Base-by-base conservation (phyloP, 2,888 invertebrate genomes). In the Dasysyrphus albostriatus region DNA sequence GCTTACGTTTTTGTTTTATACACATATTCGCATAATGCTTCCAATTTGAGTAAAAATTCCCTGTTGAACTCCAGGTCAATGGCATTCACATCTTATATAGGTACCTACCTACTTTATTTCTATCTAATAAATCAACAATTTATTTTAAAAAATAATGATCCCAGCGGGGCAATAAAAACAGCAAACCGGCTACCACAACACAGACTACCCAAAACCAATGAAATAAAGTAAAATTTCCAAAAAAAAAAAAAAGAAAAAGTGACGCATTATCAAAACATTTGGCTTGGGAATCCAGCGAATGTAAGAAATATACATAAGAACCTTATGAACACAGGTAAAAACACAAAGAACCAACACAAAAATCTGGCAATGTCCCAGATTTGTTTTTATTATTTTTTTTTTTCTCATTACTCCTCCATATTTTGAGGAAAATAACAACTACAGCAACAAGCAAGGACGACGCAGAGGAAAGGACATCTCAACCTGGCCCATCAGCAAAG, bases 361-460 rank as follows among this genome's bases (percentile, higher is more conserved):
- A 39, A 73, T 54, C 82, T 85, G 85, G 85, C 85, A 85, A 63
- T 73, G 63, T 82, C 77, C 85, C 85, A 85, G 63, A 70, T 77
- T 72, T 58, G 37, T 14, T 24, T 10, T 69, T 24, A 1, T 19
- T 3, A 12, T 51, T 24, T 47, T 24, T 32, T 24, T 61, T 9
- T 19, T 59, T 16, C 14, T 37, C 24, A 19, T 59, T 37, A 37
- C 37, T 39, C 39, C 5, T 39, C 39, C 14, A 61, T 39, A 24
- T 59, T 37, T 59, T 19, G 12, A 19, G 37, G 3, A 61, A 61
- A 39, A 39, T 24, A 39, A 51, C 56, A 76, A 65, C 49, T 49
- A 67, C 65, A 72, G 72, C 77, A 76, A 69, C 76, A 77, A 73
- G 78, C 54, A 32, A 67, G 47, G 32, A 70, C 19, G 19, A 69